Base-by-base conservation (phyloP, 2,888 invertebrate genomes). In the Autographa pulchrina region DNA sequence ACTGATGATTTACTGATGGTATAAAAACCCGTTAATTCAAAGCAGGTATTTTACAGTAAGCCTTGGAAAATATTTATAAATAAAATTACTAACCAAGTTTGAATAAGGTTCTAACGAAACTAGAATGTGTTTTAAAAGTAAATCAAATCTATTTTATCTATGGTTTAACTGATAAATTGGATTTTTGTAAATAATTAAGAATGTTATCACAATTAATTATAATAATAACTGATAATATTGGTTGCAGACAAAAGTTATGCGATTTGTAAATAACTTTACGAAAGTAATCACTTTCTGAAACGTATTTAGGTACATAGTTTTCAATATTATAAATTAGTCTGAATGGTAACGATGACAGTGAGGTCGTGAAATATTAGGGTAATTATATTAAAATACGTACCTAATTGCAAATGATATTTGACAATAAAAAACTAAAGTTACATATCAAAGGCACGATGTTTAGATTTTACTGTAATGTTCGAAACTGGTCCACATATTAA, bases 201-300 rank as follows among this genome's bases (percentile, higher is more conserved):
- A 14, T 56, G 48, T 5, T 73, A 78, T 78, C 77, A 68, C 77
- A 74, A 74, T 77, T 77, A 80, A 80, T 80, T 61, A 61, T 59
- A 3, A 3, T 3, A 35, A 8, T 8, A 48, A 16, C 31, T 31
- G 72, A 78, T 76, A 68, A 79, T 54, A 56, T 11, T 58, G 25
- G 20, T n/a, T 66, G 3, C 16, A 62, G 43, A 61, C 61, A 25
- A 41, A n/a, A n/a, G n/a, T 48, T n/a, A 48, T n/a, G n/a, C 48
- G 48, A 48, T 48, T 48, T 48, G n/a, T 48, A 48, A 48, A 48
- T n/a, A 48, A 48, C 48, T 48, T 38, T 11, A n/a, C n/a, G 48
- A 48, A 48, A 14, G 0, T 43, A 38, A 43, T 43, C 16, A 16
- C 16, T 43, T 43, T 43, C 2, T 0, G 11, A 43, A 43, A 4